A percentile compares a stretch with the other conserved stretches of the same genome.
These are phyloP conservation scores for Xenus cinereus DNA, from an alignment of 2,113 vertebrate genomes.

Conservation along the genomic window DNA sequence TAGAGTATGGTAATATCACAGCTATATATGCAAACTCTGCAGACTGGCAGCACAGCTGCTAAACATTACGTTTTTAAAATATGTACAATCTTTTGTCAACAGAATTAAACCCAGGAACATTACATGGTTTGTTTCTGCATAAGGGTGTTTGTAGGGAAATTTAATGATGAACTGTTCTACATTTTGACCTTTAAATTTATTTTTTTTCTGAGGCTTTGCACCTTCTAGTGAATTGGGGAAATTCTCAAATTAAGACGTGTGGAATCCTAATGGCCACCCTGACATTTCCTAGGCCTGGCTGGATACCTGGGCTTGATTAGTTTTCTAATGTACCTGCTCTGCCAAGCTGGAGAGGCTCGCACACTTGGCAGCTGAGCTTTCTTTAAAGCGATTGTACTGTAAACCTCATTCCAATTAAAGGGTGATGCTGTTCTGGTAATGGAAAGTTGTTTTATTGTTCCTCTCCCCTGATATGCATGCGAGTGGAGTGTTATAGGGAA, in stretches of 20 bases:
- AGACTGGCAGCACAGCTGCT: slow-evolving; percentile 59
- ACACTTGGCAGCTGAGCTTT: background rate
- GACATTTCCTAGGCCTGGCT: slow-evolving; percentile 63
- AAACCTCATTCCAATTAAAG: slow-evolving; percentile 54
- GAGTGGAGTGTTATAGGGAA: background rate
- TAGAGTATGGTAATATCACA: slow-evolving; percentile 65
- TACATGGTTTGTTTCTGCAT: slow-evolving; percentile 45
- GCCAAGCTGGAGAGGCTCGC: slow-evolving; percentile 11
- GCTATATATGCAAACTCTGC: slow-evolving; percentile 53
- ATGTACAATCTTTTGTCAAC: slow-evolving; percentile 61
- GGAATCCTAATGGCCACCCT: slow-evolving; percentile 48
- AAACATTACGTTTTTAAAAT: slow-evolving; percentile 50
- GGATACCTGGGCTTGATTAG: slow-evolving; percentile 51
- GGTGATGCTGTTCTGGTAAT: slow-evolving; percentile 47
- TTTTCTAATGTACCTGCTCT: slow-evolving; percentile 17
- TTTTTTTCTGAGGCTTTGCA: background rate
- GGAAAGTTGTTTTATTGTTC: slow-evolving; percentile 66
- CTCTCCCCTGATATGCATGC: background rate
- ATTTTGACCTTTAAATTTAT: slow-evolving; percentile 53
- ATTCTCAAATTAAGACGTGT: slow-evolving; percentile 45
- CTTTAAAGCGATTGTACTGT: slow-evolving; percentile 17
- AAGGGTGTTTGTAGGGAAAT: slow-evolving; percentile 41
- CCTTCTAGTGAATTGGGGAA: background rate
- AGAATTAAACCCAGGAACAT: slow-evolving; percentile 42
- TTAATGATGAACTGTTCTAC: slow-evolving; percentile 33